Evolutionary conservation across 2,888 invertebrate species (phyloP), one percentile per base, ranked within the genome.

Genomic region (Physocephala rufipes): DNA sequence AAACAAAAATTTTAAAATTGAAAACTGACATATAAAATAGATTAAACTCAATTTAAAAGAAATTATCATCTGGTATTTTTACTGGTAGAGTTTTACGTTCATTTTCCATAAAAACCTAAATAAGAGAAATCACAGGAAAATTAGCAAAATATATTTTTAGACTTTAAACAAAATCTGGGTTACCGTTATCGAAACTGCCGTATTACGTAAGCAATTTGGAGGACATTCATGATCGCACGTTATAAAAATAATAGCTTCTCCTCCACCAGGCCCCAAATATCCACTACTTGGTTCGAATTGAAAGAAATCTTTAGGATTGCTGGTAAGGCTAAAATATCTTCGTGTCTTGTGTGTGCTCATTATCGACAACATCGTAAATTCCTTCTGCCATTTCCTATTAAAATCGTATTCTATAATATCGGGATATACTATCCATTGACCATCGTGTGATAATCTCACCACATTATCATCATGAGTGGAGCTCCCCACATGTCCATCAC

Each of bases 81-180:
- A 85, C 81, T 67, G 85, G 85, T 72, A 85, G 79, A 30, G 76
- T 78, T n/a, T 84, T 80, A n/a, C 80, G 81, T 72, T 84, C 84
- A 67, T 80, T 84, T 70, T 84, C 83, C 79, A 84, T 80, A 28
- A 80, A 81, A 62, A 81, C 75, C 81, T 82, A 28, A 51, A 67
- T n/a, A 65, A 62, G 45, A 36, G 4, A 36, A 36, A 36, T 36
- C 36, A 9, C 36, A 36, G n/a, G n/a, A n/a, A 45, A 24, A 24
- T 69, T 45, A 70, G 26, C 36, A 62, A 2, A 21, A 4, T 24
- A 21, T 19, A 30, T 16, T 26, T 19, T 21, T 21, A 30, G 9
- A 36, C 26, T 21, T 36, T 30, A 59, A 19, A 30, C 26, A 21
- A 64, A 26, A 21, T 47, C 15, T 45, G 30, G 72, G 76, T 74